These are phyloP conservation scores for Drosophila guanche DNA, from an alignment of 1,140 invertebrate species.

Conservation along the genomic window DNA sequence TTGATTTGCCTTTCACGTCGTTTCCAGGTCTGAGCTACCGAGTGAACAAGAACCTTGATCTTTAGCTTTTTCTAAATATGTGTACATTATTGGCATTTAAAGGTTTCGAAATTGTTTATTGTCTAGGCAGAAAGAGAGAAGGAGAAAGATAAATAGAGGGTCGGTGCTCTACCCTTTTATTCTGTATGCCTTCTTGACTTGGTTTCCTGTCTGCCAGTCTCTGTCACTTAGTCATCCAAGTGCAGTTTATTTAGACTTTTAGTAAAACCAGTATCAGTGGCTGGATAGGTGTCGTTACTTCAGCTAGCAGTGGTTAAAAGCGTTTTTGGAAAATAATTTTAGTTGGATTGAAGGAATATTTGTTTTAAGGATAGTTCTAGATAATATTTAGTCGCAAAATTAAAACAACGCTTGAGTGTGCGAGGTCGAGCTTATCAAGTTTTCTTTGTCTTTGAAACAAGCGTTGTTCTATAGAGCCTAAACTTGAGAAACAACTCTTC, in stretches of 20 bases:
- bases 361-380: constrained; percentile 1
- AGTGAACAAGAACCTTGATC: constrained; percentile 19
- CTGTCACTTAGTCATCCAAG: constrained; percentile 50
- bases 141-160: background rate
- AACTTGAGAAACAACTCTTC: too few relatives aligned
- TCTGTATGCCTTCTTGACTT: constrained; percentile 17
- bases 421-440: too few relatives aligned
- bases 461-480: too few relatives aligned
- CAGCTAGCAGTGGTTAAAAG: constrained; percentile 35
- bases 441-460: too few relatives aligned
- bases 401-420: too few relatives aligned
- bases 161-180: constrained; percentile 11
- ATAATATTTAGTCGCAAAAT: too few relatives aligned
- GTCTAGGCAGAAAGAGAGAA: constrained; percentile 53
- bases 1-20: constrained; percentile 68
- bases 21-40: constrained; percentile 12
- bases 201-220: constrained; percentile 52
- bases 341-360: constrained; percentile 22
- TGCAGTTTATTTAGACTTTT: constrained; percentile 64
- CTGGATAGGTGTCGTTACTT: constrained; percentile 15
- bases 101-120: constrained; percentile 82
- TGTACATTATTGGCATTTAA: constrained; percentile 82
- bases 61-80: constrained; percentile 66
- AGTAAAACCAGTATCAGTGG: constrained; percentile 31
- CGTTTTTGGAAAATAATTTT: constrained; percentile 13